Evolutionary conservation across 2,888 invertebrate species (phyloP), one percentile per base, ranked within the genome.

Genomic region (Phaonia tiefii): DNA sequence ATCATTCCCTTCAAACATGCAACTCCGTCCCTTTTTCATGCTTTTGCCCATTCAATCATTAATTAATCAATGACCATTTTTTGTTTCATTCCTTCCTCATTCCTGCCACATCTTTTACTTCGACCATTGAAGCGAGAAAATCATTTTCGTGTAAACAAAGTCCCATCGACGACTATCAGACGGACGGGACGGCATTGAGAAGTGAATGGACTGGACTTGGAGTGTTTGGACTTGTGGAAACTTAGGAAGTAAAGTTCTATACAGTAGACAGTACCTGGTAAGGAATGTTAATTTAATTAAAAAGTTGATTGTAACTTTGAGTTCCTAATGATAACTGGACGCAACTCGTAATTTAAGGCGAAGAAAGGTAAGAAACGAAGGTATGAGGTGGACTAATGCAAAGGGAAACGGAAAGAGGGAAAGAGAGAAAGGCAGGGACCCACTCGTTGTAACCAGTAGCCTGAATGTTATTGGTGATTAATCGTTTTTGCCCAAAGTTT

Each of bases 1-100:
- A 25, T 54, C 54, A 25, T 25, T 25, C 10, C 20, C 22, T 54
- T 54, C 25, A 54, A 11, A 13, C 25, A 11, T 22, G 11, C 31
- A 13, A 25, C 22, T 11, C 25, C 5, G 13, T 25, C 25, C 22
- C 13, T 25, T 8, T 20, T 54, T 25, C 7, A 10, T 2, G 8
- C 49, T 5, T 49, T 49, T 17, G 49, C 49, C 44, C 42, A 56
- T 17, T 76, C 74, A 78, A 63, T 75, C 74, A 75, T 75, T 81
- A 75, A 81, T 81, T 78, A 81, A 75, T 78, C 67, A 81, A 75
- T 66, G 74, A 72, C 66, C 74, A 73, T 56, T 77, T 58, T 22
- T 31, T 31, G 25, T 22, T 22, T 7, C 25, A 10, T 22, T 54
- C 26, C 26, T 56, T 11, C 26, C 2, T 20, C 10, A n/a, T n/a